These are phyloP conservation scores for Philotrypesis tridentata DNA, from an alignment of 1,140 invertebrate species.

Conservation along the genomic window DNA sequence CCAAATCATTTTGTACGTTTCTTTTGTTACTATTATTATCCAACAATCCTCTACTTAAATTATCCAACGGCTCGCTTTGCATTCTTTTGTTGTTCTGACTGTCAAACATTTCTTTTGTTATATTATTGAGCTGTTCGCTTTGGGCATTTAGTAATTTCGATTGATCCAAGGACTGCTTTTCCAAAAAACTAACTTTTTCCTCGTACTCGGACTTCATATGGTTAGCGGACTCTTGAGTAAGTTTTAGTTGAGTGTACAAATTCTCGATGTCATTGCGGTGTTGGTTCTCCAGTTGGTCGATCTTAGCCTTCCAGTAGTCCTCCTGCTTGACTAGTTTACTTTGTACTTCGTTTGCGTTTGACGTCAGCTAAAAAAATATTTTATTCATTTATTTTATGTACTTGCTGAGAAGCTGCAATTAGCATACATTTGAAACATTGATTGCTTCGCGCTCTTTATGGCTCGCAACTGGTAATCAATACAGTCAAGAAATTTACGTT, in stretches of 20 bases:
- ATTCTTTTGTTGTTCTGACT: slow-evolving; percentile 42
- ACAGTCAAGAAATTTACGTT: background rate
- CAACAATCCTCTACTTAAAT: background rate
- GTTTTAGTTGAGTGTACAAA: slow-evolving; percentile 65
- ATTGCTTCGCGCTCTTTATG: background rate
- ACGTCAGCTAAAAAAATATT: slow-evolving; percentile 56
- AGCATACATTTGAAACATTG: background rate
- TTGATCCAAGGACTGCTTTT: slow-evolving; percentile 63
- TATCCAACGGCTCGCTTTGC: slow-evolving; percentile 3
- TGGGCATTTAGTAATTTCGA: slow-evolving; percentile 63
- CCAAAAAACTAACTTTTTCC: slow-evolving; percentile 65
- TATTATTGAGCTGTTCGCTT: slow-evolving; percentile 65
- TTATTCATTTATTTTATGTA: background rate
- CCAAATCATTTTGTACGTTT: background rate
- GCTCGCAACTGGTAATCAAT: background rate
- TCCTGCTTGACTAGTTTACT: slow-evolving; percentile 68
- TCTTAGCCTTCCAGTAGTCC: slow-evolving; percentile 67
- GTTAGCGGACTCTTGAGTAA: slow-evolving; percentile 62
- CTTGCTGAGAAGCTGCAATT: background rate
- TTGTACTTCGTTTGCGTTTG: slow-evolving; percentile 67
- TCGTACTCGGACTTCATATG: slow-evolving; percentile 65
- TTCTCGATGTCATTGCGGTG: slow-evolving; percentile 67
- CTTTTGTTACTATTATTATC: background rate
- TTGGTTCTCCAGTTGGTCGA: slow-evolving; percentile 67
- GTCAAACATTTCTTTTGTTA: slow-evolving; percentile 57